These are phyloP conservation scores for Crocodylus rhombifer DNA, from an alignment of 2,797 vertebrate species.

Conservation along the genomic window DNA sequence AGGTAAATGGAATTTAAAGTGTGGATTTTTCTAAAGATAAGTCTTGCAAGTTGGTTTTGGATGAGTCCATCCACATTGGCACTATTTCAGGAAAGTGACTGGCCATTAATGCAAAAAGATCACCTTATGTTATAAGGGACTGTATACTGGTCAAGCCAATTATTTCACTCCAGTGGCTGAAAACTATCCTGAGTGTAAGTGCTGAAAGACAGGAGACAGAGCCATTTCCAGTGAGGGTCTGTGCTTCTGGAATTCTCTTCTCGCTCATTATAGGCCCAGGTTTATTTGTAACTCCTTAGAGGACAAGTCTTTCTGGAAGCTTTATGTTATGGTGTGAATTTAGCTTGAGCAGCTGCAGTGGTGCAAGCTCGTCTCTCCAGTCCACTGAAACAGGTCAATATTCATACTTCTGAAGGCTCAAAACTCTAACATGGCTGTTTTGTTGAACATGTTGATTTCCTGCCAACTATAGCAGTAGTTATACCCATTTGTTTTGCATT, in stretches of 20 bases:
- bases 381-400: neutral
- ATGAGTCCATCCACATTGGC: neutral
- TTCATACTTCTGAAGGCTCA: accelerated
- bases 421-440: neutral
- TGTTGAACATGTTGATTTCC: neutral
- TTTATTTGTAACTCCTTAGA: neutral
- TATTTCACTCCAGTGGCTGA: neutral
- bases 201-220: neutral
- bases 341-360: neutral
- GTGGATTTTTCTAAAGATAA: neutral
- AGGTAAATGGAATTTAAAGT: neutral
- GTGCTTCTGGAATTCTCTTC: neutral
- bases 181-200: neutral
- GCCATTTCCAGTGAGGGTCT: neutral
- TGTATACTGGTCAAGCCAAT: neutral
- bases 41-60: neutral
- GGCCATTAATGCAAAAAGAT: neutral
- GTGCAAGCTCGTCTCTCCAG: neutral
- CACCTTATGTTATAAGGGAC: neutral
- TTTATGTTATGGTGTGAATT: neutral
- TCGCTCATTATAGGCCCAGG: neutral
- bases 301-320: neutral
- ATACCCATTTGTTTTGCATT: neutral
- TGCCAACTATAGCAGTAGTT: neutral
- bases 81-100: neutral